Evolutionary conservation across 2,113 vertebrate genomes (phyloP).

Genomic region (Jaculus jaculus): DNA sequence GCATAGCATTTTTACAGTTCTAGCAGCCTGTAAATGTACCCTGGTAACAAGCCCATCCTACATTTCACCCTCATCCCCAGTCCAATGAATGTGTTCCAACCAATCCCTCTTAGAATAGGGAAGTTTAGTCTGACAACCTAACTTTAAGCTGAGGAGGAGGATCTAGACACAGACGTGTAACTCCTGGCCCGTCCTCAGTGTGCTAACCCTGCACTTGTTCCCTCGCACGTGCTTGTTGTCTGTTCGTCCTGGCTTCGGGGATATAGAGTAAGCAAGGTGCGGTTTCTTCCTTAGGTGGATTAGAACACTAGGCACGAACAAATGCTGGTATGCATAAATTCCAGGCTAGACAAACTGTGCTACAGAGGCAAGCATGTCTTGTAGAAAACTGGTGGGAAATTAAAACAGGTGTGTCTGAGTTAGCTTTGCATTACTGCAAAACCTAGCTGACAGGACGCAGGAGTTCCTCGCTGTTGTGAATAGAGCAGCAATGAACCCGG

Average conservation of each 20-base stretch:
- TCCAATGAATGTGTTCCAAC: too few species aligned
- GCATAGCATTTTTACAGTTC: constrained; percentile 54
- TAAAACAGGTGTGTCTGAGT: too few species aligned
- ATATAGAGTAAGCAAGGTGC: neutral
- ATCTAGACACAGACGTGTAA: neutral
- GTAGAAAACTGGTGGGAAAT: neutral
- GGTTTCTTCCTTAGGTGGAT: neutral
- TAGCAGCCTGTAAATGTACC: constrained; percentile 53
- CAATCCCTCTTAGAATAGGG: too few species aligned
- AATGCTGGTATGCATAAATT: neutral
- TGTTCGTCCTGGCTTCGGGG: neutral
- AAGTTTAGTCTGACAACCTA: constrained; percentile 35
- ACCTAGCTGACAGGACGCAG: too few species aligned
- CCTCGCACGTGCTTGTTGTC: neutral
- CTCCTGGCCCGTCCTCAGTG: neutral
- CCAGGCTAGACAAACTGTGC: neutral
- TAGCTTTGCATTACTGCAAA: too few species aligned
- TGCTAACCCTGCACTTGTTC: neutral
- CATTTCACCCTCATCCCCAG: too few species aligned
- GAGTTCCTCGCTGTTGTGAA: too few species aligned
- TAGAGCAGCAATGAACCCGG: too few species aligned
- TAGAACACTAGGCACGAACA: neutral
- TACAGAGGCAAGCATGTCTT: neutral
- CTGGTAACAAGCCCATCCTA: too few species aligned
- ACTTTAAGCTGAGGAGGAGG: neutral